Base-by-base conservation (phyloP, 1,140 invertebrate species). In the Alviniconcha marisindica region DNA sequence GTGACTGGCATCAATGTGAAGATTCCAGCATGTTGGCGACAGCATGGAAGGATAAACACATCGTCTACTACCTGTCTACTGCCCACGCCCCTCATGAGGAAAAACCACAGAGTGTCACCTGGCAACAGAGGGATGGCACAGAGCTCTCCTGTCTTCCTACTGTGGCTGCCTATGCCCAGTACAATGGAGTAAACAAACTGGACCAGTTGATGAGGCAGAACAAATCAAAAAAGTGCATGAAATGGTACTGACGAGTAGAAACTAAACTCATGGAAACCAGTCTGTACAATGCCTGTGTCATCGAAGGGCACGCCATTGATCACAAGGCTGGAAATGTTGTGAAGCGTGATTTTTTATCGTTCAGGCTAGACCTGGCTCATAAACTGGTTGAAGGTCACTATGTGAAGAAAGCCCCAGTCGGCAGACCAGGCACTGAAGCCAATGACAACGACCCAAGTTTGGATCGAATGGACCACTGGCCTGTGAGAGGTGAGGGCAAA, bases 91-190 rank as follows among this genome's bases (percentile, higher is more conserved):
- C 86, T 51, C 18, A 42, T 33, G 4, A 28, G 10, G 28, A 66
- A n/a, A 4, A n/a, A 66, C 7, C 7, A 4, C 36, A 42, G 51
- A 21, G 12, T 66, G n/a, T 60, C 31, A 79, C 21, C 42, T 78
- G 74, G n/a, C 81, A 63, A 56, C 69, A 83, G 76, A 87, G 84
- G 42, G 85, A 84, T 83, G 87, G 87, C 21, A 82, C 81, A 14
- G n/a, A 73, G 36, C 60, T 66, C 33, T 48, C 74, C 69, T 40
- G 86, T 0, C 83, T 80, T n/a, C 77, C n/a, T n/a, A n/a, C n/a
- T n/a, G 69, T 81, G 28, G n/a, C 33, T 14, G 77, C 15, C 40
- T 87, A 87, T 77, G 40, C 51, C 12, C 63, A 81, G 51, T 81
- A 86, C 66, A 86, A 79, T 40, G 86, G 86, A 24, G 77, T 84